Conservation (phyloP, 2,888 invertebrate species). For the Pristionchus maxplancki region DNA sequence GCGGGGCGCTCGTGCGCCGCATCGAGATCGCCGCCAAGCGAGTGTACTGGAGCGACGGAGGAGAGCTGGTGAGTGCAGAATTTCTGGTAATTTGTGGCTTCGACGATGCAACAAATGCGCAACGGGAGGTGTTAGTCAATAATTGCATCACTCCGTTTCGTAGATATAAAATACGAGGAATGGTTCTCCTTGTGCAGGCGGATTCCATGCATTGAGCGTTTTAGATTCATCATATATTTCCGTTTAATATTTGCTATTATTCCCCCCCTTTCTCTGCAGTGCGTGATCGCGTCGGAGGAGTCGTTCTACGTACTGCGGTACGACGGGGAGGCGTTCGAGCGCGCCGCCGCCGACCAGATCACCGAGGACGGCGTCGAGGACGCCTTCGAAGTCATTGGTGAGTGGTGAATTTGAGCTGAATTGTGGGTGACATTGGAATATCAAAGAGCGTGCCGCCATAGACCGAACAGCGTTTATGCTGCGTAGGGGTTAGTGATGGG, state of each 20-base stretch:
- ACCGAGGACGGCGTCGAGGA: conserved; percentile 95
- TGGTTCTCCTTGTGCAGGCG: too few relatives aligned
- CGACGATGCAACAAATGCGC: background rate
- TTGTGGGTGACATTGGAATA: background rate
- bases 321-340: conserved; percentile 87
- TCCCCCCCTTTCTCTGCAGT: conserved; percentile 50
- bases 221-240: too few relatives aligned
- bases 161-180: too few relatives aligned
- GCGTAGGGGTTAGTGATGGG: too few relatives aligned
- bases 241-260: too few relatives aligned
- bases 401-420: conserved; percentile 32
- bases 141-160: background rate
- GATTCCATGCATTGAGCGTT: too few relatives aligned
- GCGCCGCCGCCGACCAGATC: conserved; percentile 85
- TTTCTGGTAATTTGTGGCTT: background rate
- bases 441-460: background rate
- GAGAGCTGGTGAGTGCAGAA: conserved; percentile 85
- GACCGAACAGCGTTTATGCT: too few relatives aligned
- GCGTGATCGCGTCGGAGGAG: conserved; percentile 95
- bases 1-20: conserved; percentile 90
- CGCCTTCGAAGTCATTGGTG: conserved; percentile 86
- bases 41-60: conserved; percentile 96
- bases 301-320: conserved; percentile 94
- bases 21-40: conserved; percentile 94
- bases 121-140: too few relatives aligned